Conservation (phyloP, 2,888 invertebrate genomes). For the Trissonchulus sp. region DNA sequence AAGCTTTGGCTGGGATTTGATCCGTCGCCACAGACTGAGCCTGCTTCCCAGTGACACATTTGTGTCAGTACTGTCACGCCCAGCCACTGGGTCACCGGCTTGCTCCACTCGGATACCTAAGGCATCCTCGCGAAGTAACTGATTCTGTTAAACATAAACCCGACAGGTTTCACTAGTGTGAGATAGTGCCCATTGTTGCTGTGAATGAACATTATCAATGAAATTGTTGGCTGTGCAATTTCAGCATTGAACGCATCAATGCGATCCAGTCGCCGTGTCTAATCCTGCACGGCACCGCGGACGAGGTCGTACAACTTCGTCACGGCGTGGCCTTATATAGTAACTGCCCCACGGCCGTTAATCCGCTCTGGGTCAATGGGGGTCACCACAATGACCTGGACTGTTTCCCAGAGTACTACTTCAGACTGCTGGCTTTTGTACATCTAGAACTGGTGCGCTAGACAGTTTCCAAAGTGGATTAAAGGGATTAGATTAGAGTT, state of each 20-base stretch:
- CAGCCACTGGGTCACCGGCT: too few species aligned
- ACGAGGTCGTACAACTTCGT: neutral
- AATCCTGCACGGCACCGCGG: neutral
- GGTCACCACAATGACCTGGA: constrained; percentile 2
- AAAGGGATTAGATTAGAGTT: neutral
- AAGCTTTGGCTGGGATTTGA: too few species aligned
- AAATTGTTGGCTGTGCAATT: too few species aligned
- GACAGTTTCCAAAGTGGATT: neutral
- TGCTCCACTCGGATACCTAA: too few species aligned
- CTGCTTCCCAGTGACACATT: too few species aligned
- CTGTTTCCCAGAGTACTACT: neutral
- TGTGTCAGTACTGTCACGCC: too few species aligned
- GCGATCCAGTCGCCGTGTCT: neutral
- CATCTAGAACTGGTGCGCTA: neutral
- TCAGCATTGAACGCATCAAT: neutral
- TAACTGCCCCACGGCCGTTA: neutral
- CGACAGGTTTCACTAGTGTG: too few species aligned
- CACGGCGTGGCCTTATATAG: neutral
- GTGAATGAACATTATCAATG: too few species aligned
- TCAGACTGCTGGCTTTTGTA: neutral
- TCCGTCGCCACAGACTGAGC: too few species aligned
- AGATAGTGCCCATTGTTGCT: too few species aligned
- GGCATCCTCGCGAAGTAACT: too few species aligned
- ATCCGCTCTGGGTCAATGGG: neutral
- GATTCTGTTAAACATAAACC: too few species aligned